These are phyloP conservation scores for Hydrotaea cyrtoneurina DNA, from an alignment of 2,888 invertebrate species.

Conservation along the genomic window DNA sequence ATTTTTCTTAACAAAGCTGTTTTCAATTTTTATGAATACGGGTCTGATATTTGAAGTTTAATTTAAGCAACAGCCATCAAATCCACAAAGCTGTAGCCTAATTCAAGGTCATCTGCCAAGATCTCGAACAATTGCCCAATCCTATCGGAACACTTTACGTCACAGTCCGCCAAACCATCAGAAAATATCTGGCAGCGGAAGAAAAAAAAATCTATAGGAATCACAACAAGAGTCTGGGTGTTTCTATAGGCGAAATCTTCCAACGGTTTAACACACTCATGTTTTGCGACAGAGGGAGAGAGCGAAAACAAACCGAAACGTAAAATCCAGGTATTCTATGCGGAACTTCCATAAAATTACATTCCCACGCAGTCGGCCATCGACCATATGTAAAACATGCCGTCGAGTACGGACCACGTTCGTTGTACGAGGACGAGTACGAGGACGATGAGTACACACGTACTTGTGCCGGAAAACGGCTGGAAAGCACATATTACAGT, in stretches of 20 bases:
- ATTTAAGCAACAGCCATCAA: no score
- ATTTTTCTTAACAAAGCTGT: no score
- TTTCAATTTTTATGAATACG: no score
- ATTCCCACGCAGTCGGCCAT: conserved; percentile 58
- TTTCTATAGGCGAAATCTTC: conserved; percentile 4
- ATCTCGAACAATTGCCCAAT: no score
- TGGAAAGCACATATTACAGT: conserved; percentile 67
- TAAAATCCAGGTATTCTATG: conserved; percentile 49
- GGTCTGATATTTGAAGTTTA: no score
- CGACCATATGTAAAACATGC: conserved; percentile 55
- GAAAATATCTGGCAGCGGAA: background rate
- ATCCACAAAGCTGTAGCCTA: no score
- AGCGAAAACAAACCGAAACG: conserved; percentile 2
- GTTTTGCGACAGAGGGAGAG: no score
- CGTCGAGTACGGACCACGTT: conserved; percentile 2
- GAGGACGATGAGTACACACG: conserved; percentile 22
- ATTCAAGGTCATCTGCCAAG: no score
- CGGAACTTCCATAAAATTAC: conserved; percentile 55
- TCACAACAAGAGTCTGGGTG: background rate
- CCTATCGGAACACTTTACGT: background rate
- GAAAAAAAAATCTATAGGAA: conserved; percentile 15
- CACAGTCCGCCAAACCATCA: background rate
- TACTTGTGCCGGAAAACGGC: conserved; percentile 41
- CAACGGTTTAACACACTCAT: conserved; percentile 11
- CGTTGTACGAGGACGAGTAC: conserved; percentile 18